Evolutionary conservation across 2,888 invertebrate genomes (phyloP).

Genomic region (Heliconius sara): DNA sequence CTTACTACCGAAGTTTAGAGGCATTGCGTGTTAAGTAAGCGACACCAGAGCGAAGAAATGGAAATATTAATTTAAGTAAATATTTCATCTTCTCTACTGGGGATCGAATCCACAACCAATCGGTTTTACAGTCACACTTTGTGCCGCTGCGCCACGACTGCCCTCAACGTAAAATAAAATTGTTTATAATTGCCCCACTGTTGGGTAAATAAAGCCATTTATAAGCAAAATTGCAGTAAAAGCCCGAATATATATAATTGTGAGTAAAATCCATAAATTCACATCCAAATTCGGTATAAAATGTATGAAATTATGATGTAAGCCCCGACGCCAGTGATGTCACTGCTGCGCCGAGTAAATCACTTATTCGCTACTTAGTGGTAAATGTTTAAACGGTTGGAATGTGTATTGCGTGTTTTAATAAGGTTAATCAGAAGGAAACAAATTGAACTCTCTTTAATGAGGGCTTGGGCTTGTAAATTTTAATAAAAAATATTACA

Average conservation of each 20-base stretch:
- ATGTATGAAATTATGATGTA: conserved; percentile 45
- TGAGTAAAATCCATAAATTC: conserved; percentile 35
- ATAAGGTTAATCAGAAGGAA: conserved; percentile 44
- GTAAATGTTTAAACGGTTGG: conserved; percentile 43
- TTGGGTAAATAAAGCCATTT: conserved; percentile 27
- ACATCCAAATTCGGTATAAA: conserved; percentile 42
- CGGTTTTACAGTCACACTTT: no score
- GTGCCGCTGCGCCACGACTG: no score
- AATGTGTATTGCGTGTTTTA: conserved; percentile 41
- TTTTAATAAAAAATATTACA: conserved; percentile 2
- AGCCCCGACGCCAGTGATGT: conserved; percentile 46
- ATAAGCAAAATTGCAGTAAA: conserved; percentile 28
- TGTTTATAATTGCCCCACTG: conserved; percentile 11
- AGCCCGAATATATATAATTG: conserved; percentile 26
- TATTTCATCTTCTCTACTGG: no score
- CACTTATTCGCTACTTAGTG: conserved; percentile 46
- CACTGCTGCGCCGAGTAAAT: conserved; percentile 44
- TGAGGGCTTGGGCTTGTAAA: conserved; percentile 13
- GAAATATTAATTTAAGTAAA: no score
- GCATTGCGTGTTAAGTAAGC: no score
- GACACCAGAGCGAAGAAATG: no score
- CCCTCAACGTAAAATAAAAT: background rate
- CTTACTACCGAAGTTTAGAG: no score
- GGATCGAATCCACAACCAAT: no score
- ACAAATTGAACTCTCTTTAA: conserved; percentile 35